A percentile compares a stretch with the other conserved stretches of the same genome.
These are phyloP conservation scores for Stegophylla sp. DNA, from an alignment of 2,888 invertebrate genomes.

Conservation along the genomic window DNA sequence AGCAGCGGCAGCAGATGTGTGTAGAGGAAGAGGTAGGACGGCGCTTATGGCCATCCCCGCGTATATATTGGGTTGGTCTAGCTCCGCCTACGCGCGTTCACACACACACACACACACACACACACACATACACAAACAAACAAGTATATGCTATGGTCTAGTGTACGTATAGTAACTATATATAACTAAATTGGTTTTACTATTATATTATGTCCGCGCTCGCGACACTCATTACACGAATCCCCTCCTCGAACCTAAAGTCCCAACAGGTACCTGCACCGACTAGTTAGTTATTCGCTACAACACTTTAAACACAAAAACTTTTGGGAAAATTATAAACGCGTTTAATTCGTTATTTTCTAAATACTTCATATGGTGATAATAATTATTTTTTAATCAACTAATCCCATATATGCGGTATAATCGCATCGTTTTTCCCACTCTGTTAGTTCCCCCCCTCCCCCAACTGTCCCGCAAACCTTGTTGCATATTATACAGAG, in stretches of 20 bases:
- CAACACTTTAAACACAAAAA: too few relatives aligned
- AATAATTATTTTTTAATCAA: neutral
- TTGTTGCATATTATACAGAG: neutral
- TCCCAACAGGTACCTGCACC: too few relatives aligned
- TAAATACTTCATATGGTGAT: neutral
- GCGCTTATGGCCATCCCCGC: conserved; percentile 48
- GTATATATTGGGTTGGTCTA: conserved; percentile 39
- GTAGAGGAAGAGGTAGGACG: conserved; percentile 39
- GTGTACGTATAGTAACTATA: too few relatives aligned
- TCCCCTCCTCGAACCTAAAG: neutral
- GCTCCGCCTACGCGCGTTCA: conserved; percentile 42
- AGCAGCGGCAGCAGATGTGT: neutral
- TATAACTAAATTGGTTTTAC: neutral
- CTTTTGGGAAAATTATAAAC: too few relatives aligned
- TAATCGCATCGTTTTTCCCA: neutral
- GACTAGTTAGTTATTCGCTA: too few relatives aligned
- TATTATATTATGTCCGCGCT: neutral
- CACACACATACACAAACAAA: neutral
- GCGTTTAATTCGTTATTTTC: neutral
- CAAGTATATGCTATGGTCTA: neutral
- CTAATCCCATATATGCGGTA: neutral
- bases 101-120: neutral
- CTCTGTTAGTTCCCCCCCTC: neutral
- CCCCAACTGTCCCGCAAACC: neutral
- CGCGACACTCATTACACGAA: neutral